phyloP scores from a whole-genome alignment of 2,888 invertebrate species.

The Fragum sueziense region DNA sequence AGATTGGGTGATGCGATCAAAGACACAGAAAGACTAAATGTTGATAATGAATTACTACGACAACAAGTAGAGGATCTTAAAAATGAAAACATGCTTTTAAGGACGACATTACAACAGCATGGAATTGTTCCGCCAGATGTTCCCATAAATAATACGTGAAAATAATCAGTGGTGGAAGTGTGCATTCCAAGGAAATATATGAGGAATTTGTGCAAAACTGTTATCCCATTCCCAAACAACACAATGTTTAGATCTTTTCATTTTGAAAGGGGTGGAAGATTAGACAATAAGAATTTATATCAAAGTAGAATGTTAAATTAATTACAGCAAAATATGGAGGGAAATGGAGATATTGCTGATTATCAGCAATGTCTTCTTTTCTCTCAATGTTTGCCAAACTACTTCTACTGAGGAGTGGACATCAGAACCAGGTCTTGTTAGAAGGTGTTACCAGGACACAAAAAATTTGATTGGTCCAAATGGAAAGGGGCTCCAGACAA shows the following conservation, averaged over 20 bases:
- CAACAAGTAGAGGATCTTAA: slow-evolving; percentile 89
- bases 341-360: background rate
- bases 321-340: no score
- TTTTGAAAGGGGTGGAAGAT: no score
- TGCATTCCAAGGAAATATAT: background rate
- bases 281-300: no score
- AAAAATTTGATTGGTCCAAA: no score
- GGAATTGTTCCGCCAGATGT: slow-evolving; percentile 84
- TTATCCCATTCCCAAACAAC: background rate
- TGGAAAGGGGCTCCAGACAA: no score
- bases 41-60: slow-evolving; percentile 88
- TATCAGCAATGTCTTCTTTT: background rate
- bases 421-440: no score
- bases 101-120: slow-evolving; percentile 86
- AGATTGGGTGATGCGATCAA: slow-evolving; percentile 87
- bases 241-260: background rate
- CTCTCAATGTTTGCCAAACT: background rate
- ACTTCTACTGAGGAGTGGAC: no score
- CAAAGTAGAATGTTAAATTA: no score
- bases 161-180: background rate
- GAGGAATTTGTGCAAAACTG: background rate
- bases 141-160: slow-evolving; percentile 41
- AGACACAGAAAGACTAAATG: slow-evolving; percentile 89
- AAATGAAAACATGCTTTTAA: slow-evolving; percentile 89
- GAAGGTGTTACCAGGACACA: no score